These are phyloP conservation scores for Rhynchomys soricoides DNA, from an alignment of 2,113 vertebrate genomes.

Conservation along the genomic window DNA sequence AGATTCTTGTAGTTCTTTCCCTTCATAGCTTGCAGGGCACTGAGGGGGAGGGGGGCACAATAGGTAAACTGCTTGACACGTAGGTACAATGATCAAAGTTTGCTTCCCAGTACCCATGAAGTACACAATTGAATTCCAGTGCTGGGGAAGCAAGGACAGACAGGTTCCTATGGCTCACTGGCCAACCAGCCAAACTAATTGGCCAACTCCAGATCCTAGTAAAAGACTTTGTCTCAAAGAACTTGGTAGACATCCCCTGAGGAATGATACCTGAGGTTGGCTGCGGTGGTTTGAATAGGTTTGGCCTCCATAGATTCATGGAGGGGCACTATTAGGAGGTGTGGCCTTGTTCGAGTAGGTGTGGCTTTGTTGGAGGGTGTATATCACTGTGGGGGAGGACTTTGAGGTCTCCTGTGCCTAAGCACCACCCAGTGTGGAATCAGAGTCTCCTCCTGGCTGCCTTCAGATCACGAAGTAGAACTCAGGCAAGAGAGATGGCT, in stretches of 20 bases:
- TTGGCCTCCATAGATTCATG: too few relatives aligned
- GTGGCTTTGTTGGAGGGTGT: too few relatives aligned
- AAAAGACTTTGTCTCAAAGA: neutral
- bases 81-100: neutral
- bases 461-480: too few relatives aligned
- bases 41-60: neutral
- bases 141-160: neutral
- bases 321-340: too few relatives aligned
- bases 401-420: too few relatives aligned
- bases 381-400: too few relatives aligned
- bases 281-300: too few relatives aligned
- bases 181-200: neutral
- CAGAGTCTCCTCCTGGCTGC: too few relatives aligned
- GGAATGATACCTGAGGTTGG: neutral
- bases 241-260: neutral
- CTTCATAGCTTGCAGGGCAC: neutral
- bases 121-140: neutral
- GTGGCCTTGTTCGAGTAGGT: too few relatives aligned
- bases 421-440: too few relatives aligned
- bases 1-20: neutral
- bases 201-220: neutral
- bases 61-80: neutral
- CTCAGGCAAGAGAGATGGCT: too few relatives aligned
- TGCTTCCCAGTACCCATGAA: neutral
- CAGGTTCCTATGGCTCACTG: neutral